A percentile compares a stretch with the other conserved stretches of the same genome.
These are phyloP conservation scores for Oeneis ivallda DNA, from an alignment of 2,888 invertebrate genomes.

Conservation along the genomic window DNA sequence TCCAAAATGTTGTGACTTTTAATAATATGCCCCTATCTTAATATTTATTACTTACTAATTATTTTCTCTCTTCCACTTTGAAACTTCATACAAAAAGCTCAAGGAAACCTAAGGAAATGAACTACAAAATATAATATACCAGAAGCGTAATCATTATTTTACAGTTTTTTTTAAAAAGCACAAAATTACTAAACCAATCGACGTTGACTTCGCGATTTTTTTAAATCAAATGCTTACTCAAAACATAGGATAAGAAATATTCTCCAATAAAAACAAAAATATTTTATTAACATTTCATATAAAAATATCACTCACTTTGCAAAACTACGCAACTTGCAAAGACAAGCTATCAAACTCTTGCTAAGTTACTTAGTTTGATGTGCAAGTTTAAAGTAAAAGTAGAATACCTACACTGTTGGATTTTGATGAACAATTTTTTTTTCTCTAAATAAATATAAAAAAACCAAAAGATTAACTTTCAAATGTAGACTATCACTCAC, in stretches of 20 bases:
- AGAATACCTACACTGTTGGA: too few relatives aligned
- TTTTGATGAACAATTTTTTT: too few relatives aligned
- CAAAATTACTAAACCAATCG: conserved; percentile 43
- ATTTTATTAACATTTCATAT: background rate
- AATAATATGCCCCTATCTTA: conserved; percentile 21
- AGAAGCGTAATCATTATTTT: conserved; percentile 63
- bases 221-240: background rate
- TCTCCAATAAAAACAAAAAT: background rate
- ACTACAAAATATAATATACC: conserved; percentile 53
- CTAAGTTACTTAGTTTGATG: background rate
- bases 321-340: background rate
- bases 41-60: conserved; percentile 47
- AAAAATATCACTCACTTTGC: background rate
- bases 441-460: too few relatives aligned
- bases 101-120: conserved; percentile 56
- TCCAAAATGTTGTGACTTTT: background rate
- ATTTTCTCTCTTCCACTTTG: conserved; percentile 60
- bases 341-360: background rate
- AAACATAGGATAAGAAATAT: background rate
- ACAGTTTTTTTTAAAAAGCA: conserved; percentile 60
- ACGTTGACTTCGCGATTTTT: conserved; percentile 47
- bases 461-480: too few relatives aligned
- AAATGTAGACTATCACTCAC: background rate
- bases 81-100: conserved; percentile 55
- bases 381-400: background rate